Base-by-base conservation (phyloP, 2,888 invertebrate species). In the Punctoribates punctum region DNA sequence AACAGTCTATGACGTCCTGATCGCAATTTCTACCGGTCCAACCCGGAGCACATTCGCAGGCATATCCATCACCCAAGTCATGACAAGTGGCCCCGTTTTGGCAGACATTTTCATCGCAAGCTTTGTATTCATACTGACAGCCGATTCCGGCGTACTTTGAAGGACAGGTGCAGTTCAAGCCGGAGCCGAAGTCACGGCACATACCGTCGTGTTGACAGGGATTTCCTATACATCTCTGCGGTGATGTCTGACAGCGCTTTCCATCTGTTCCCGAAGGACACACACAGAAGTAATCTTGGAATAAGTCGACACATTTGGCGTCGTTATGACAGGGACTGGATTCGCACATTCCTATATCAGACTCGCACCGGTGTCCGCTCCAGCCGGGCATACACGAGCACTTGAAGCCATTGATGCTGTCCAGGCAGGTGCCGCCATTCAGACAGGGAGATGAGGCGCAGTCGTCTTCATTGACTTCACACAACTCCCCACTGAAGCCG, bases 121-220 rank as follows among this genome's bases (percentile, higher is more conserved):
- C 78, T 82, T 95, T 94, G 81, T 92, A 94, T 83, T 95, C 94
- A 82, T 94, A 94, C 83, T 95, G 94, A 82, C 95, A 96, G 15
- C 95, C 95, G 79, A 94, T 89, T 74, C 94, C 94, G 8, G 91
- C 88, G 82, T 88, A 94, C 82, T 94, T 93, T 67, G 88, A 87
- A 0, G 94, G 90, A 82, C 96, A 97, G 4, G 95, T 91, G 82
- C 96, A 97, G 84, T 96, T 96, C 13, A 96, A 86, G 1, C 95
- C 94, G 0, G 94, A 95, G 8, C 96, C 96, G 82, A 93, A 96
- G 84, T 96, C 96, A 85, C 94, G 94, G 81, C 96, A 97, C 83
- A 91, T 91, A 74, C 96, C 96, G 67, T 92, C 93, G 82, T 97
- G 96, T 93, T 95, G 95, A 83, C 96, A 97, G 5, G 94, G 94